Base-by-base conservation (phyloP, 53 echinoderm and acorn worm species). In the Arbacia lixula region DNA sequence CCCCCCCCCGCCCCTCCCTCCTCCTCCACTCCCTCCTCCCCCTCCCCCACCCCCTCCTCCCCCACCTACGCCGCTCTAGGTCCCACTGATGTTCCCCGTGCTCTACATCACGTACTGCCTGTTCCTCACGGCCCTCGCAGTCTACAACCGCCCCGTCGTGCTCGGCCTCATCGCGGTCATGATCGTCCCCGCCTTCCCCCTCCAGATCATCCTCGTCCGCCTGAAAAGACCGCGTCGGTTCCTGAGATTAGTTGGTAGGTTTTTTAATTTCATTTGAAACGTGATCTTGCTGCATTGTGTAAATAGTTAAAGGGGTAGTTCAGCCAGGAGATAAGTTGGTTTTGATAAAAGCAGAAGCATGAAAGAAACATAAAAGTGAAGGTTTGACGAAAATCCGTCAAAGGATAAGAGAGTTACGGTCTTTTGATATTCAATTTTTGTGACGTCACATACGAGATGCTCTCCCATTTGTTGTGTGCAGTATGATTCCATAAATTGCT, bases 101-200 rank as follows among this genome's bases (percentile, higher is more conserved):
- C 62, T 88, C 66, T 84, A 73, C 66, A 75, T 88, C 26, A 19
- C 61, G 28, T 88, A 82, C 75, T 83, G 88, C 41, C 52, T 88
- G 6, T 63, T 88, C 14, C 88, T 82, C 60, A 88, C 88, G 8
- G 34, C 60, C 6, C 75, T 88, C 17, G 63, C 84, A 3, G 34
- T 88, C 37, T 73, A 84, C 20, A 71, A 88, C 22, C 36, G 75
- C 25, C 74, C 88, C 3, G 24, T 39, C 3, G 88, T 84, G 6
- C 50, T 88, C 6, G 56, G 38, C 24, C 31, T 84, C 16, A 55
- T 83, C 21, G 37, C 84, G 11, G 63, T 74, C 5, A 21, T 53
- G 0, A 73, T 88, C 29, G 43, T 66, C 26, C 88, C 88, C 16
- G 88, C 84, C 16, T 88, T 88, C 51, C 88, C 88, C 1, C 84